Conservation (phyloP, 2,888 invertebrate species). For the Caenorhabditis sp. region DNA sequence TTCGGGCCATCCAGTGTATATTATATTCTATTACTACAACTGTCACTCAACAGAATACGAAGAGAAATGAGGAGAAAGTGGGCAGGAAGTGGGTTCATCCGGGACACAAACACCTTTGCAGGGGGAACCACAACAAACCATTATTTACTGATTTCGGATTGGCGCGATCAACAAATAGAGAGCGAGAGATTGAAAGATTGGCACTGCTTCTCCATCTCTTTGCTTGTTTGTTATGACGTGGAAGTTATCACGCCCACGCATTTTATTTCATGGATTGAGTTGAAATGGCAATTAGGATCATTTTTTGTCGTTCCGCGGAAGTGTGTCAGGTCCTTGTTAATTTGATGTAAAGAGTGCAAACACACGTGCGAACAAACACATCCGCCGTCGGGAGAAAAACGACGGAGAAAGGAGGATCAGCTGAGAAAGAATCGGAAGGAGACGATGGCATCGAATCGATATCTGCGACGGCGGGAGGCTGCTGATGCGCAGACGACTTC, state of each 20-base stretch:
- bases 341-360: conserved; percentile 25
- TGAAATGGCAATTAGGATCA: not conserved
- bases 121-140: not conserved
- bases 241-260: not conserved
- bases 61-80: not conserved
- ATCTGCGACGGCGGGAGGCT: not conserved
- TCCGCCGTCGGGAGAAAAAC: conserved; percentile 1
- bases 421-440: conserved; percentile 11
- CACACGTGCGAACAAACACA: conserved; percentile 33
- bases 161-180: not conserved
- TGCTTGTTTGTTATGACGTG: not conserved
- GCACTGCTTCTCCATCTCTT: no score
- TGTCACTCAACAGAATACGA: conserved; percentile 1
- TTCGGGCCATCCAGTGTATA: not conserved
- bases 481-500: conserved; percentile 11
- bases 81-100: not conserved
- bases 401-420: conserved; percentile 19
- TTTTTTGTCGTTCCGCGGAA: not conserved
- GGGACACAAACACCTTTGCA: not conserved
- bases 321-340: not conserved
- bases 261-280: no score
- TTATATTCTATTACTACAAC: conserved; percentile 4
- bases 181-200: no score
- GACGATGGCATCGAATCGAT: conserved; percentile 4
- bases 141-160: conserved; percentile 9